Base-by-base conservation (phyloP, 1,140 invertebrate species). In the Ceratina australensis region DNA sequence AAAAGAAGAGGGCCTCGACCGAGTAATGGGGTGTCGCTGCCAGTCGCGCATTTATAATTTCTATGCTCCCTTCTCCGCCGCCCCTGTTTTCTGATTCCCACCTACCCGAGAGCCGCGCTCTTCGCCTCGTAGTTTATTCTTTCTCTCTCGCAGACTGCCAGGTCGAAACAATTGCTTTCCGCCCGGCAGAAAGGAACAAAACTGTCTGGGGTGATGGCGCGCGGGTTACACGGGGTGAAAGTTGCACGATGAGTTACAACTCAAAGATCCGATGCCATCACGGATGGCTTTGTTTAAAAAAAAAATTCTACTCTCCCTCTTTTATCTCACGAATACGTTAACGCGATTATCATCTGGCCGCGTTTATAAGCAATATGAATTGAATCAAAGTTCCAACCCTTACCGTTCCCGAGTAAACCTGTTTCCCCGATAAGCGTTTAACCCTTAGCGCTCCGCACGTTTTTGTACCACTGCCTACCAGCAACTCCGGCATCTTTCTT, bases 41-140 rank as follows among this genome's bases (percentile, higher is more conserved):
- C 85, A 87, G 85, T 87, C 82, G 80, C 85, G 85, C 85, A 87
- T 87, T 86, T 87, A 87, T 87, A 87, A 87, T 87, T 87, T 86
- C 80, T 82, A 26, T 71, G 63, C 33, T 42, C 33, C 33, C 33
- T 42, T 42, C 33, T 42, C 5, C 66, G 72, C 76, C 76, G 42
- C 63, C n/a, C 33, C 64, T 42, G 33, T 52, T 49, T n/a, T 56
- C 33, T 42, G 33, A 28, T 42, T 63, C 22, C 20, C 49, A 42
- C 28, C 60, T 42, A 71, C 52, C 72, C 80, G 22, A n/a, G n/a
- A n/a, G 74, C 71, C 78, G 54, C 59, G 54, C 59, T 77, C 67
- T 47, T 68, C 59, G 72, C 67, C 28, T 68, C 59, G 33, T 75
- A 74, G 57, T 79, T 79, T 79, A 79, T 76, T 79, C 72, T 79